Percentiles rank a stretch among this genome's conserved stretches.
Conservation (phyloP, 2,797 vertebrate genomes). For the Sarcoramphus papa region DNA sequence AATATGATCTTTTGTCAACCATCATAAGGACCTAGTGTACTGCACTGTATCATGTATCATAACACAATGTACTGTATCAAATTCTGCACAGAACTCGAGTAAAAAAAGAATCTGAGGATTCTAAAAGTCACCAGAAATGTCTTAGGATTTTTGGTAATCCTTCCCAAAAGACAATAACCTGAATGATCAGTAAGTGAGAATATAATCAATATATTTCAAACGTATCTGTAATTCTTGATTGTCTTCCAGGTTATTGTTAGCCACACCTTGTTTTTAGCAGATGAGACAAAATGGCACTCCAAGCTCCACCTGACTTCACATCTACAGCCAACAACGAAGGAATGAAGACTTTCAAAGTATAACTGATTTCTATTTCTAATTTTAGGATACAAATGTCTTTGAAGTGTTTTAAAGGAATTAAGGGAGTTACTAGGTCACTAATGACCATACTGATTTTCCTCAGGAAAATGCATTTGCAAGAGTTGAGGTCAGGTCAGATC, state of each 20-base stretch:
- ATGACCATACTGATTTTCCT: neutral
- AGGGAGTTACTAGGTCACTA: neutral
- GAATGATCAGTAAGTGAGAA: neutral
- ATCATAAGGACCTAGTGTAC: neutral
- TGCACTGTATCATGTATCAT: neutral
- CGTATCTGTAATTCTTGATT: neutral
- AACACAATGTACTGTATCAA: neutral
- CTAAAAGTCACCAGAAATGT: neutral
- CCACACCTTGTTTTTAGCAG: neutral
- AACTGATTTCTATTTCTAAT: neutral
- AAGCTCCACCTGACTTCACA: neutral
- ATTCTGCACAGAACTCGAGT: neutral
- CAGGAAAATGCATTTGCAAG: neutral
- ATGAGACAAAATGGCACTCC: neutral
- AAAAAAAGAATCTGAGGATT: neutral
- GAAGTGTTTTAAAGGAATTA: neutral
- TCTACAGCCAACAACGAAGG: neutral
- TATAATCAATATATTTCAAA: neutral
- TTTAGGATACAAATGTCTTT: neutral
- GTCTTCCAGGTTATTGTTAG: neutral
- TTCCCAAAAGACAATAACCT: neutral
- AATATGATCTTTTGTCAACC: neutral
- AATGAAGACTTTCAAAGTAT: neutral
- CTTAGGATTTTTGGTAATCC: neutral
- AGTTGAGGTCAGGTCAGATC: neutral